A percentile compares a stretch with the other conserved stretches of the same genome.
Conservation (phyloP, 2,888 invertebrate species). For the Polyploca ridens region DNA sequence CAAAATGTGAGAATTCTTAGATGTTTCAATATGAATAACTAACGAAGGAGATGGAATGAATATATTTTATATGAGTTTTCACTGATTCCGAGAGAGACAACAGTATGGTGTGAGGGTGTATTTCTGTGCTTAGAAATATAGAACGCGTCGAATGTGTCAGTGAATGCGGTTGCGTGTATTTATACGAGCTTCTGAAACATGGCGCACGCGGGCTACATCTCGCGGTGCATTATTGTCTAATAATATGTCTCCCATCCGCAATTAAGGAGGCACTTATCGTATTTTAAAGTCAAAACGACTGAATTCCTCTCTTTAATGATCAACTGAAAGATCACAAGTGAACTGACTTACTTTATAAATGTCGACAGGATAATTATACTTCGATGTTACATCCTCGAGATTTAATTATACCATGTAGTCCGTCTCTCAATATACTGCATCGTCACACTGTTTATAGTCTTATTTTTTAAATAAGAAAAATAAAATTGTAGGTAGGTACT, state of each 20-base stretch:
- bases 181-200: slow-evolving; percentile 4
- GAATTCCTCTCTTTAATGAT: neutral
- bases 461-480: no score
- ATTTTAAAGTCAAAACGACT: neutral
- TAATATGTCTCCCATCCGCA: neutral
- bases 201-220: neutral
- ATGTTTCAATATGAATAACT: neutral
- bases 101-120: slow-evolving; percentile 20
- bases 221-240: slow-evolving; percentile 6
- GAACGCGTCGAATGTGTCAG: slow-evolving; percentile 17
- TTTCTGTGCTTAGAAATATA: slow-evolving; percentile 25
- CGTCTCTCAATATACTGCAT: no score
- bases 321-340: neutral
- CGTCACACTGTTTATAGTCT: no score
- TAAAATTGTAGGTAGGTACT: no score
- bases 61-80: neutral
- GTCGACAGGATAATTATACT: neutral
- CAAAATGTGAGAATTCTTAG: slow-evolving; percentile 27
- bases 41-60: neutral
- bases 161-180: slow-evolving; percentile 8
- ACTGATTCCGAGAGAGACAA: neutral
- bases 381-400: no score
- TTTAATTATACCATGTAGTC: no score
- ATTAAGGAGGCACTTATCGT: neutral
- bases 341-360: neutral